Evolutionary conservation across 2,113 vertebrate species (phyloP), one percentile per base, ranked within the genome.

Genomic region (Epinephelus moara): DNA sequence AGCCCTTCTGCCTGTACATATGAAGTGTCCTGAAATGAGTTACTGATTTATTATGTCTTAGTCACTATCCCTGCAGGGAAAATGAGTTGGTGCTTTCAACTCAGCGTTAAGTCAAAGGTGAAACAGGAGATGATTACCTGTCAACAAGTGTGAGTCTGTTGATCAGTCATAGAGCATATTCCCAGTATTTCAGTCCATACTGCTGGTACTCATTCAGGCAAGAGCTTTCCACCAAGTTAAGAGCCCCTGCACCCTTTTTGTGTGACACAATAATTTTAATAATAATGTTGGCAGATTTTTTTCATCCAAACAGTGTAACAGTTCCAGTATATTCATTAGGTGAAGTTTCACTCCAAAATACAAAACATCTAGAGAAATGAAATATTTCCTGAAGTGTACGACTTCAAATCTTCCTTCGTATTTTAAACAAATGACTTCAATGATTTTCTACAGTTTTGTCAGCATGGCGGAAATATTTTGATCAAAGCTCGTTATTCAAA

Each of bases 401-500:
- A 45, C 25, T 70, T 61, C 18, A 33, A 74, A 86, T 69, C 9
- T n/a, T 52, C 42, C 42, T 10, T 45, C 42, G 8, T 45, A 27
- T 77, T 67, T 61, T n/a, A 17, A 55, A 67, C 27, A 61, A 18
- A 78, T 33, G 14, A 47, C 67, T 60, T 80, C 1, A 56, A 11
- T 55, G 53, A 14, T 61, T 21, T 69, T 64, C 57, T 56, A 27
- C 59, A 53, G 19, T 70, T 85, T 62, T 84, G 15, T 72, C 57
- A 59, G 33, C 6, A 18, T 79, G 25, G 70, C 40, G 15, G 62
- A 19, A 79, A 78, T 57, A 52, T 49, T 87, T 86, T 83, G 52
- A 86, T 80, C 67, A 86, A 64, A 40, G 47, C 19, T 78, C 8
- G 42, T 68, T 75, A 60, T 72, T 87, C 52, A 18, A 25, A 69